Percentiles rank a stretch among this genome's conserved stretches.
Evolutionary conservation across 2,888 invertebrate species (phyloP).

Genomic region (Poecilobothrus nobilitatus): DNA sequence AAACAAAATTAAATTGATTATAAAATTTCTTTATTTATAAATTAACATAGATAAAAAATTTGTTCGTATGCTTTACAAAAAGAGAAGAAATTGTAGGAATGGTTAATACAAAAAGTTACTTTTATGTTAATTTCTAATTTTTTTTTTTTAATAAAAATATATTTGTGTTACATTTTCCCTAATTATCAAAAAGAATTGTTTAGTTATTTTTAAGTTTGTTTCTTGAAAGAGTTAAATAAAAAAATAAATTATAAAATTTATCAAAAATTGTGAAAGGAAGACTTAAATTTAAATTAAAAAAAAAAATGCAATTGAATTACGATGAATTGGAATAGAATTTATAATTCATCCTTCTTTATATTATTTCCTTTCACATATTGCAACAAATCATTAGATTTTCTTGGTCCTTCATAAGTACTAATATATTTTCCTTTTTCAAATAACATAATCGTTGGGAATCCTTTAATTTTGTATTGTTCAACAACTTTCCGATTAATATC

Average conservation of each 20-base stretch:
- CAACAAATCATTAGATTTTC: conserved; percentile 50
- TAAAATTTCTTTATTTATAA: background rate
- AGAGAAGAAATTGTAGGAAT: background rate
- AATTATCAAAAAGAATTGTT: background rate
- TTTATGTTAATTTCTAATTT: background rate
- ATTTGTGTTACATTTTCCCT: background rate
- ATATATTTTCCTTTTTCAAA: conserved; percentile 49
- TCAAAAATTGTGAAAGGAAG: background rate
- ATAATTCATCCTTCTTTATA: conserved; percentile 31
- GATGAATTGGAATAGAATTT: conserved; percentile 12
- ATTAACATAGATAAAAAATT: background rate
- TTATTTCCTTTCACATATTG: conserved; percentile 42
- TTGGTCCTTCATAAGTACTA: conserved; percentile 51
- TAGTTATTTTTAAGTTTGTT: background rate
- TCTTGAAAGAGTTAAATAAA: background rate
- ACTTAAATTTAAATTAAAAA: background rate
- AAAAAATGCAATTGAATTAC: background rate
- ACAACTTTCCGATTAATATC: conserved; percentile 53
- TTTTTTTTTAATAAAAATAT: background rate
- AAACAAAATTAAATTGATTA: background rate
- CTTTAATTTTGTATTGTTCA: conserved; percentile 52
- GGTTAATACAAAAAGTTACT: background rate
- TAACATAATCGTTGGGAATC: conserved; percentile 60
- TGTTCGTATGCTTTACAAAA: background rate
- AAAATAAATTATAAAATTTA: background rate